phyloP scores from a whole-genome alignment of 2,113 vertebrate genomes.

The Isichthys henryi region DNA sequence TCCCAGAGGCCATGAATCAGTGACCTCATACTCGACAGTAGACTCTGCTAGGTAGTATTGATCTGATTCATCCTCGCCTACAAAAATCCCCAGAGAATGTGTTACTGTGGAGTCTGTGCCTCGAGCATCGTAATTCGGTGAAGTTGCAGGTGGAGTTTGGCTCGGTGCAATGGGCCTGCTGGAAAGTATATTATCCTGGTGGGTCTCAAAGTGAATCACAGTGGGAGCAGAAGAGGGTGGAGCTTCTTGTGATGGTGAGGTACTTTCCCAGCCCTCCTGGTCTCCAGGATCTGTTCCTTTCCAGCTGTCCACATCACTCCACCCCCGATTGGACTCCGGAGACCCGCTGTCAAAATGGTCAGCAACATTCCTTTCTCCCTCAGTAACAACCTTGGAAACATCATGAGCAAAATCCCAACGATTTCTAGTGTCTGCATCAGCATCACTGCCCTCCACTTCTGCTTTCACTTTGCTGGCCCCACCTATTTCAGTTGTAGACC shows the following conservation, averaged over 20 bases:
- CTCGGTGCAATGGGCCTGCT: constrained; percentile 15
- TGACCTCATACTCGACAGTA: neutral
- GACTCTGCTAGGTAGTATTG: neutral
- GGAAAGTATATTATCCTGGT: constrained; percentile 1
- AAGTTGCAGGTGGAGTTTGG: constrained; percentile 14
- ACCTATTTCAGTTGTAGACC: accelerated
- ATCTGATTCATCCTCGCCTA: constrained; percentile 7
- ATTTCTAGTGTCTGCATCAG: neutral
- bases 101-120: neutral
- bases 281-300: constrained; percentile 5
- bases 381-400: neutral
- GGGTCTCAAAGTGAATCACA: constrained; percentile 25
- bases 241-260: constrained; percentile 7
- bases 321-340: neutral
- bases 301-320: neutral
- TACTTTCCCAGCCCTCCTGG: constrained; percentile 19
- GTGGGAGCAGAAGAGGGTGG: neutral
- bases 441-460: neutral
- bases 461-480: neutral
- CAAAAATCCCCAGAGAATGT: neutral
- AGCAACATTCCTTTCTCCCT: constrained; percentile 1
- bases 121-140: neutral
- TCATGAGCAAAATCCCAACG: neutral
- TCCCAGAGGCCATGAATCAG: constrained; percentile 10
- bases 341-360: constrained; percentile 8